Conservation (phyloP, 64 coral and sea anemone genomes). For the Orbicella faveolata region DNA sequence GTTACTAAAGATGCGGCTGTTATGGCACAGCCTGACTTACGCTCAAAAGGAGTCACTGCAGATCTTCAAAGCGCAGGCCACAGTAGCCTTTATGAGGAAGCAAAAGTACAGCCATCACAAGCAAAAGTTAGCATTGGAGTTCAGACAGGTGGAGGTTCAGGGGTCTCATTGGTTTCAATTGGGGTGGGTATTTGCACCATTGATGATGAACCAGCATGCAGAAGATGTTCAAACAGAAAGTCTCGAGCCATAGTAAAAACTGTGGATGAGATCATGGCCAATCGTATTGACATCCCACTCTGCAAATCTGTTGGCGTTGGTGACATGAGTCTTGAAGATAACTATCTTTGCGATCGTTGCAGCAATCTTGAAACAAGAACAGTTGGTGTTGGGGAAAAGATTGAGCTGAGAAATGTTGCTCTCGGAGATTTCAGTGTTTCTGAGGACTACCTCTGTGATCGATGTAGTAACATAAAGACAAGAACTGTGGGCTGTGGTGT, state of each 20-base stretch:
- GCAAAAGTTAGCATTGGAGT: constrained; percentile 4
- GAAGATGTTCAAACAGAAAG: constrained; percentile 45
- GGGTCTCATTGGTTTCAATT: constrained; percentile 58
- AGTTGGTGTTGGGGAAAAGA: constrained; percentile 54
- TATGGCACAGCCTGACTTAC: constrained; percentile 40
- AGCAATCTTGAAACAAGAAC: constrained; percentile 54
- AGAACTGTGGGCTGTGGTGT: constrained; percentile 63
- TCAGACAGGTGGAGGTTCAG: constrained; percentile 54
- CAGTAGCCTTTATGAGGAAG: not conserved
- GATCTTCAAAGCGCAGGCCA: not conserved
- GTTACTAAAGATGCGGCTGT: constrained; percentile 49
- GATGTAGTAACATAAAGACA: constrained; percentile 48
- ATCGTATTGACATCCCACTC: constrained; percentile 53
- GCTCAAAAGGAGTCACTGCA: constrained; percentile 34
- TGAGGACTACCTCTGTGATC: constrained; percentile 30
- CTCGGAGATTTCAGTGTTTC: constrained; percentile 42
- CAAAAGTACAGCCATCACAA: not conserved
- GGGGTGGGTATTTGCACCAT: constrained; percentile 80
- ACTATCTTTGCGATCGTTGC: constrained; percentile 68
- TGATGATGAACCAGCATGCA: constrained; percentile 74
- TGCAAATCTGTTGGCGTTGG: constrained; percentile 74
- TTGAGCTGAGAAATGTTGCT: constrained; percentile 47
- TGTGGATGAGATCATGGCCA: constrained; percentile 88
- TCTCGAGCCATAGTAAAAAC: constrained; percentile 33
- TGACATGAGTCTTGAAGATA: constrained; percentile 40